Conservation (phyloP, 1,140 invertebrate species). For the Hycleus phaleratus region DNA sequence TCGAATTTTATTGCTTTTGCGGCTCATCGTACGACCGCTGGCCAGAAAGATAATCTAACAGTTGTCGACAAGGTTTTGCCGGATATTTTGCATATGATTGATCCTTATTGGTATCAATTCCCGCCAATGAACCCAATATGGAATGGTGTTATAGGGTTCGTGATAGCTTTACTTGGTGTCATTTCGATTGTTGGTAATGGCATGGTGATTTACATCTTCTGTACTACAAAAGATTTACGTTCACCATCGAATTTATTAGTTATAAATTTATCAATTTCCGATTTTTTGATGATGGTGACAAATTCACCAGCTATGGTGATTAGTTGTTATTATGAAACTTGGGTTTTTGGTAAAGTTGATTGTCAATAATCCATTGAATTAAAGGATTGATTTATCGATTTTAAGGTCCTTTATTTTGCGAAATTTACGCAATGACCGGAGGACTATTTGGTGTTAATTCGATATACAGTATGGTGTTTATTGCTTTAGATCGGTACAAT, state of each 20-base stretch:
- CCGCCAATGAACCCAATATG: slow-evolving; percentile 70
- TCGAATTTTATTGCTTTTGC: too few species aligned
- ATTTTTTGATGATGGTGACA: slow-evolving; percentile 79
- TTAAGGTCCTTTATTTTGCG: slow-evolving; percentile 26
- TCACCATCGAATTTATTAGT: slow-evolving; percentile 80
- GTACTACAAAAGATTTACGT: slow-evolving; percentile 63
- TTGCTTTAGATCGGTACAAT: slow-evolving; percentile 75
- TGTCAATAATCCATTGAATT: neutral
- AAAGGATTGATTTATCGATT: neutral
- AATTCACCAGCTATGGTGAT: slow-evolving; percentile 80
- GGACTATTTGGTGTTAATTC: slow-evolving; percentile 72
- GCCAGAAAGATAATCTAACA: slow-evolving; percentile 48
- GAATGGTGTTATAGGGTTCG: slow-evolving; percentile 69
- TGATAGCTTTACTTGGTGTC: slow-evolving; percentile 63
- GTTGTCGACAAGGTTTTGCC: slow-evolving; percentile 63
- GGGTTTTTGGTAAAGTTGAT: slow-evolving; percentile 48
- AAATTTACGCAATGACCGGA: slow-evolving; percentile 61
- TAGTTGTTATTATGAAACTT: slow-evolving; percentile 81
- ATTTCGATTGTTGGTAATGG: slow-evolving; percentile 66
- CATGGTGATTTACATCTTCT: slow-evolving; percentile 81
- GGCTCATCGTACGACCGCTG: too few species aligned
- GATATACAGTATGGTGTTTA: slow-evolving; percentile 77
- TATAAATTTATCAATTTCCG: slow-evolving; percentile 78
- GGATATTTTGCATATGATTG: slow-evolving; percentile 65
- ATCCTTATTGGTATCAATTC: slow-evolving; percentile 66